phyloP scores from a whole-genome alignment of 2,888 invertebrate species.

The Caenorhabditis parvicauda region DNA sequence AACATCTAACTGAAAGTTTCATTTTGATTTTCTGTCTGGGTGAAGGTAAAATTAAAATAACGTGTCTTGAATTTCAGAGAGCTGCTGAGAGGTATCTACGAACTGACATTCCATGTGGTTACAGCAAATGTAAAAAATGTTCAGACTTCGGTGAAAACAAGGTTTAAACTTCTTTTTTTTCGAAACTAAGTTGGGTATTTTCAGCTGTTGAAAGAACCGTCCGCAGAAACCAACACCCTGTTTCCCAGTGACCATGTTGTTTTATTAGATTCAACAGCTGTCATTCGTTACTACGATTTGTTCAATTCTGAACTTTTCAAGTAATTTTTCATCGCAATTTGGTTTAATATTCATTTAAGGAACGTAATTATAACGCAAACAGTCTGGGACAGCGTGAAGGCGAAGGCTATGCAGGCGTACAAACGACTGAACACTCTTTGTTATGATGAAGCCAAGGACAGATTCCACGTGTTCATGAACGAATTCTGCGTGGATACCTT shows the following conservation, averaged over 20 bases:
- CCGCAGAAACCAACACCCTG: slow-evolving; percentile 6
- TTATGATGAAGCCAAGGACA: slow-evolving; percentile 68
- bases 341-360: no score
- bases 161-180: background rate
- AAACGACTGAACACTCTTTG: slow-evolving; percentile 79
- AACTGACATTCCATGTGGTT: slow-evolving; percentile 53
- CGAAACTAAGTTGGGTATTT: background rate
- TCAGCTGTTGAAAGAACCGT: slow-evolving; percentile 10
- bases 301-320: slow-evolving; percentile 44
- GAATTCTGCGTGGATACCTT: slow-evolving; percentile 95
- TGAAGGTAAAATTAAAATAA: background rate
- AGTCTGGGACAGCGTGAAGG: slow-evolving; percentile 54
- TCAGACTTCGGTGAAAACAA: slow-evolving; percentile 18
- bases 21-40: background rate
- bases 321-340: slow-evolving; percentile 25
- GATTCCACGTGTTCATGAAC: slow-evolving; percentile 89
- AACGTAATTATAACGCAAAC: slow-evolving; percentile 50
- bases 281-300: slow-evolving; percentile 53
- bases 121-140: slow-evolving; percentile 21
- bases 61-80: slow-evolving; percentile 42
- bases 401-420: slow-evolving; percentile 82
- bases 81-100: slow-evolving; percentile 55
- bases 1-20: background rate
- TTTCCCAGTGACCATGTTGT: slow-evolving; percentile 29
- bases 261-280: slow-evolving; percentile 44